Conservation (phyloP, 2,113 vertebrate species). For the Poecile atricapillus region DNA sequence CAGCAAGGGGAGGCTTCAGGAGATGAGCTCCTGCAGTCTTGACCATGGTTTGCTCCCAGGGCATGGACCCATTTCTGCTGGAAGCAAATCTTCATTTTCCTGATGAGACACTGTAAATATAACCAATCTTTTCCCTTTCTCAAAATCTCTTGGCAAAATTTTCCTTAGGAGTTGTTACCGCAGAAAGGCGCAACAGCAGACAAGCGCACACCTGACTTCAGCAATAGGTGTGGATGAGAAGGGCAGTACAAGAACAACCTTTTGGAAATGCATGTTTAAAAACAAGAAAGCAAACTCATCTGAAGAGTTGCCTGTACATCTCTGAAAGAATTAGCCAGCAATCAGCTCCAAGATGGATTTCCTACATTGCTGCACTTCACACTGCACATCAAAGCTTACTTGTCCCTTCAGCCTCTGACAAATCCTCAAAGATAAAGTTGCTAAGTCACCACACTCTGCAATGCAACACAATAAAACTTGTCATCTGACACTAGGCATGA, state of each 20-base stretch:
- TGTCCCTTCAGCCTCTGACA: constrained; percentile 5
- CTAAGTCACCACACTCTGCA: constrained; percentile 5
- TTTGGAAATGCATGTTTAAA: background rate
- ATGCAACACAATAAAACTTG: background rate
- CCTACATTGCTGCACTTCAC: background rate
- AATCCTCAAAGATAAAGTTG: constrained; percentile 28
- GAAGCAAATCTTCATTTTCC: background rate
- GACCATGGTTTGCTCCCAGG: background rate
- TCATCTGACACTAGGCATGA: background rate
- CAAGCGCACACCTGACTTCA: background rate
- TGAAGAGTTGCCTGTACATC: background rate
- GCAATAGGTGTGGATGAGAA: background rate
- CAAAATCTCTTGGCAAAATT: background rate
- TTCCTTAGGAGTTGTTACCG: background rate
- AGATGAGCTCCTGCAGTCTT: background rate
- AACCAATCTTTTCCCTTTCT: background rate
- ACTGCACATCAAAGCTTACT: background rate
- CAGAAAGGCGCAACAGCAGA: background rate
- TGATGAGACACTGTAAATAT: background rate
- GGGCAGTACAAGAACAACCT: background rate
- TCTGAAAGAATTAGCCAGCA: background rate
- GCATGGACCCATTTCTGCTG: background rate
- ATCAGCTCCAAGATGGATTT: background rate
- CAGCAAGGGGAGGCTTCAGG: background rate
- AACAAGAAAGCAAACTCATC: background rate